phyloP scores from a whole-genome alignment of 2,797 vertebrate species.

The Rhadinocentrus ornatus region DNA sequence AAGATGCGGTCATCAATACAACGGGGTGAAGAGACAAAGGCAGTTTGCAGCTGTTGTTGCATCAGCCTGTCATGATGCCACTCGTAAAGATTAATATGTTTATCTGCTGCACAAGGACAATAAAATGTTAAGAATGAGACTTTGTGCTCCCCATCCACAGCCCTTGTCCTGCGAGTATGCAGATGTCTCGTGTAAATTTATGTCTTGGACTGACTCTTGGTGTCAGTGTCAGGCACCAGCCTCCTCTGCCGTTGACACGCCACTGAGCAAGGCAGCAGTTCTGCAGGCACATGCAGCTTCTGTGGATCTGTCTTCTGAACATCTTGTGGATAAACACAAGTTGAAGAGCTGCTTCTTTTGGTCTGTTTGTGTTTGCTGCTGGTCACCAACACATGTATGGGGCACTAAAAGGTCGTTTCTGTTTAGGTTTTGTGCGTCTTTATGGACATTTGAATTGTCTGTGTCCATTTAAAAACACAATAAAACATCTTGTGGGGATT shows the following conservation, averaged over 20 bases:
- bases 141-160: conserved; percentile 8
- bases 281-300: background rate
- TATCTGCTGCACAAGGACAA: conserved; percentile 17
- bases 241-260: conserved; percentile 13
- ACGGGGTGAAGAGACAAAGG: background rate
- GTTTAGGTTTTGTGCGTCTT: too few species aligned
- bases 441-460: too few species aligned
- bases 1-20: background rate
- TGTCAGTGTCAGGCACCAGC: conserved; percentile 42
- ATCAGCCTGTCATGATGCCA: conserved; percentile 17
- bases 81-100: conserved; percentile 17
- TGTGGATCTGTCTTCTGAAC: background rate
- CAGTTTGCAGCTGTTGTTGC: conserved; percentile 12
- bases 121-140: conserved; percentile 37
- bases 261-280: conserved; percentile 15
- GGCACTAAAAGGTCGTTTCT: too few species aligned
- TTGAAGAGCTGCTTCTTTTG: background rate
- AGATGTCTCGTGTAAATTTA: conserved; percentile 44
- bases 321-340: background rate
- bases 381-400: too few species aligned
- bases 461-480: too few species aligned
- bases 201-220: conserved; percentile 16
- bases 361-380: too few species aligned
- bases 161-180: background rate
- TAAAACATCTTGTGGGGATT: too few species aligned